Conservation (phyloP, 2,797 vertebrate species). For the Cuniculus paca region DNA sequence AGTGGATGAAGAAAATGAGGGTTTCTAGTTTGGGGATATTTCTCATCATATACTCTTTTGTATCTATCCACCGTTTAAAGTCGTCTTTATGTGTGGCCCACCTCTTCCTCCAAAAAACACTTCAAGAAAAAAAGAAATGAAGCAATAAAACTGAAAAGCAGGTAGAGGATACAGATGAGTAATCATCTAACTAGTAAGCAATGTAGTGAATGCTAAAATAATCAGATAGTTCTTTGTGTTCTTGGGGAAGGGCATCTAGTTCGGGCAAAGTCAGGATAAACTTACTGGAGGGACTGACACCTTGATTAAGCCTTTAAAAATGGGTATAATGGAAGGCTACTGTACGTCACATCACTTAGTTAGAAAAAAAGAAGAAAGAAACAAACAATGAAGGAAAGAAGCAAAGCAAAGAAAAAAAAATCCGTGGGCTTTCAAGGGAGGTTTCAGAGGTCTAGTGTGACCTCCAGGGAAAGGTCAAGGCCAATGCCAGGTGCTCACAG, state of each 20-base stretch:
- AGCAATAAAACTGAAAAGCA: background rate
- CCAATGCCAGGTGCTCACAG: background rate
- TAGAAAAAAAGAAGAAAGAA: background rate
- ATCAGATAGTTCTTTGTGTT: background rate
- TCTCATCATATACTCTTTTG: background rate
- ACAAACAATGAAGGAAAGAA: background rate
- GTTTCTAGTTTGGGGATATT: background rate
- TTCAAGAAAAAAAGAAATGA: background rate
- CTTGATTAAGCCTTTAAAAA: slow-evolving; percentile 29
- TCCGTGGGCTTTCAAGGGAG: background rate
- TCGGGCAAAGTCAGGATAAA: background rate
- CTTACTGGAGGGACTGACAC: background rate
- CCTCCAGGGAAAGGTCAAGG: background rate
- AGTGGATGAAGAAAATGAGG: accelerated
- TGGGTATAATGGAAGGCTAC: background rate
- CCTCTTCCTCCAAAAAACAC: background rate
- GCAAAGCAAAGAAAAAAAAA: background rate
- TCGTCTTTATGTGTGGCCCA: background rate
- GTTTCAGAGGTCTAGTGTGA: background rate
- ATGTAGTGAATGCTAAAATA: background rate
- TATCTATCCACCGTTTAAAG: background rate
- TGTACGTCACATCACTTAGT: background rate
- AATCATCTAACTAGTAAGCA: background rate
- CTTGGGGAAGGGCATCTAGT: background rate
- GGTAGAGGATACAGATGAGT: background rate